Percentiles rank a stretch among this genome's conserved stretches.
Conservation (phyloP, 2,797 vertebrate species). For the Odontamblyopus lacepedii region DNA sequence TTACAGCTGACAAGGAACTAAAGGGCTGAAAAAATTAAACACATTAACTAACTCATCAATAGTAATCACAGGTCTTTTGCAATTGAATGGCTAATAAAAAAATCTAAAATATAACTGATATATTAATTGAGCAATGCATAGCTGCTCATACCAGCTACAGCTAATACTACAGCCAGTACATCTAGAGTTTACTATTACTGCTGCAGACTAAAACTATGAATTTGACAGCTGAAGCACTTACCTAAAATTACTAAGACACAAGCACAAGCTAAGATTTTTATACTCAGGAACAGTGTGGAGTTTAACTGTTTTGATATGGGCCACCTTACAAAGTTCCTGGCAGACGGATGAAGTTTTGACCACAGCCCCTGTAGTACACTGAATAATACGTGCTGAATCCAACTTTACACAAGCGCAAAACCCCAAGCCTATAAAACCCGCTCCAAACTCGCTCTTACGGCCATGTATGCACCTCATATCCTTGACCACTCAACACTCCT, state of each 20-base stretch:
- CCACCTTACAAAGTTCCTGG: not conserved
- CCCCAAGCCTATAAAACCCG: slow-evolving; percentile 16
- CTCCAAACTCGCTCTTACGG: slow-evolving; percentile 19
- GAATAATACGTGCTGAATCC: slow-evolving; percentile 10
- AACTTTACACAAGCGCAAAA: slow-evolving; percentile 23
- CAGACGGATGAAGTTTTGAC: not conserved
- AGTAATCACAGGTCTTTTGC: too few relatives aligned
- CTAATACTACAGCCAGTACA: too few relatives aligned
- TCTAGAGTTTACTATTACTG: too few relatives aligned
- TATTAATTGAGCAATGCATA: too few relatives aligned
- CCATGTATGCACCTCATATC: slow-evolving; percentile 25
- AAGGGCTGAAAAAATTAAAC: not conserved
- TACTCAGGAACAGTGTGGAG: not conserved
- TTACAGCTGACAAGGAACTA: not conserved
- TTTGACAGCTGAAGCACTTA: too few relatives aligned
- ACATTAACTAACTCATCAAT: too few relatives aligned
- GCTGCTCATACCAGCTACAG: too few relatives aligned
- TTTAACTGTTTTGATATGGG: not conserved
- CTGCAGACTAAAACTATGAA: too few relatives aligned
- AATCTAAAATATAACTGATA: too few relatives aligned
- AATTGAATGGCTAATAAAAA: too few relatives aligned
- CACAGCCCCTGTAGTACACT: not conserved
- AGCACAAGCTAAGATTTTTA: not conserved
- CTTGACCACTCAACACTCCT: slow-evolving; percentile 32
- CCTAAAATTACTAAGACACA: too few relatives aligned